phyloP scores from a whole-genome alignment of 2,113 vertebrate genomes.

The Pachyramphus minor region DNA sequence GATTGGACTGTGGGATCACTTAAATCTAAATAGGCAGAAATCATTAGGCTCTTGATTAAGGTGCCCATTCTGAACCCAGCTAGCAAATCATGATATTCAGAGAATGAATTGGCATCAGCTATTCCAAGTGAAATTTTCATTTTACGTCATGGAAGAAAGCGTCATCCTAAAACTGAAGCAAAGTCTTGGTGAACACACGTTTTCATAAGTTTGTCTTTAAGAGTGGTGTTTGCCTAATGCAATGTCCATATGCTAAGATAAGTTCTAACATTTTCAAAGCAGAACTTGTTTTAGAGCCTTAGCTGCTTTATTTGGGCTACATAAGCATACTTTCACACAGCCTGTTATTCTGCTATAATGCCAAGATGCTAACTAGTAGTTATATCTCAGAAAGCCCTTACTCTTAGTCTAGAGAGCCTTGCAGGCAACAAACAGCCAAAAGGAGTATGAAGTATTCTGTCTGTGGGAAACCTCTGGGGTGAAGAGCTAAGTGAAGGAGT shows the following conservation, averaged over 20 bases:
- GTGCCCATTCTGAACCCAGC: neutral
- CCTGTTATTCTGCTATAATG: neutral
- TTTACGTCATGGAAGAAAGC: neutral
- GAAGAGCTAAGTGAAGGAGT: neutral
- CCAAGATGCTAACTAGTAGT: neutral
- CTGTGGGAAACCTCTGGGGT: neutral
- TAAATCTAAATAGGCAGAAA: neutral
- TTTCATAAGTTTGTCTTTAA: constrained; percentile 19
- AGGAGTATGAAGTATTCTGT: neutral
- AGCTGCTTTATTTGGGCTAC: neutral
- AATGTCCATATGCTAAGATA: neutral
- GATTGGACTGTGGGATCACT: neutral
- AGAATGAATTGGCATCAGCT: neutral
- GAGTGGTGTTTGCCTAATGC: neutral
- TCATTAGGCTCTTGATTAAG: neutral
- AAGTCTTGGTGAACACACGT: neutral
- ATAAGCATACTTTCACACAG: neutral
- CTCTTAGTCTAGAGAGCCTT: neutral
- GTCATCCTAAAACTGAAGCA: neutral
- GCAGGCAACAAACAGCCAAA: neutral
- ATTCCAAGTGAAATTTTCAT: neutral
- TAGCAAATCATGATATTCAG: neutral
- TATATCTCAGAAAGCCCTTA: neutral
- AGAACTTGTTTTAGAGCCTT: neutral
- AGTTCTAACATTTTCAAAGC: neutral